A percentile compares a stretch with the other conserved stretches of the same genome.
These are phyloP conservation scores for Netelia melanura DNA, from an alignment of 2,888 invertebrate species.

Conservation along the genomic window DNA sequence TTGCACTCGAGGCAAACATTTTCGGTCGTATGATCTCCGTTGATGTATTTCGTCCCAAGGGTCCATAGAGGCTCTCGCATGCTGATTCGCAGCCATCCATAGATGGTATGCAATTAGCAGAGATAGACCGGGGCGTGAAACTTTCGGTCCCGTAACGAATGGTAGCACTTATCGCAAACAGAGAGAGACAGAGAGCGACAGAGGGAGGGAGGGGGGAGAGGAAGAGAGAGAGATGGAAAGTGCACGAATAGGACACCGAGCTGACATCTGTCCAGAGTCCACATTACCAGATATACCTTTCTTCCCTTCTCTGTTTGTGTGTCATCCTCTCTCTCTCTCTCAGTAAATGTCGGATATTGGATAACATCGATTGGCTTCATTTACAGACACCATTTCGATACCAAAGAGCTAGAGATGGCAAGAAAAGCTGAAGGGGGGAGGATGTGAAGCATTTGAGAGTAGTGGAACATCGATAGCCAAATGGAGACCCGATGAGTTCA, in stretches of 20 bases:
- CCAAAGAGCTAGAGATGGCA: conserved; percentile 21
- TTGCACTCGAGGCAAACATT: too few relatives aligned
- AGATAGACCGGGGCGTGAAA: neutral
- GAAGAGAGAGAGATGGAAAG: conserved; percentile 29
- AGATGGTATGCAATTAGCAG: too few relatives aligned
- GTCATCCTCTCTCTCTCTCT: conserved; percentile 7
- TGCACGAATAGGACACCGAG: conserved; percentile 11
- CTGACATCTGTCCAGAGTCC: conserved; percentile 45
- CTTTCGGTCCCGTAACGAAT: neutral
- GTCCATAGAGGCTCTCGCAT: too few relatives aligned
- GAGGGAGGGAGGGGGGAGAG: neutral
- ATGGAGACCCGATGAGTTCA: conserved; percentile 46
- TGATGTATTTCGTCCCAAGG: too few relatives aligned
- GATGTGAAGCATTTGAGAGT: conserved; percentile 27
- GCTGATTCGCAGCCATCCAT: too few relatives aligned
- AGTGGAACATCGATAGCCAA: conserved; percentile 22
- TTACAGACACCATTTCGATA: conserved; percentile 50
- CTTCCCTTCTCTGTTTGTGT: conserved; percentile 2
- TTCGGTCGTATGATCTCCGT: too few relatives aligned
- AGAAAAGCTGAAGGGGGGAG: neutral
- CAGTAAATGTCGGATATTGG: conserved; percentile 53
- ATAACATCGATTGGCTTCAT: conserved; percentile 61
- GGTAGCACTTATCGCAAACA: neutral
- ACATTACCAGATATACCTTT: conserved; percentile 49
- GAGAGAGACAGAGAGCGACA: conserved; percentile 16